Conservation (phyloP, 2,888 invertebrate genomes). For the Lithophane ornitopus region DNA sequence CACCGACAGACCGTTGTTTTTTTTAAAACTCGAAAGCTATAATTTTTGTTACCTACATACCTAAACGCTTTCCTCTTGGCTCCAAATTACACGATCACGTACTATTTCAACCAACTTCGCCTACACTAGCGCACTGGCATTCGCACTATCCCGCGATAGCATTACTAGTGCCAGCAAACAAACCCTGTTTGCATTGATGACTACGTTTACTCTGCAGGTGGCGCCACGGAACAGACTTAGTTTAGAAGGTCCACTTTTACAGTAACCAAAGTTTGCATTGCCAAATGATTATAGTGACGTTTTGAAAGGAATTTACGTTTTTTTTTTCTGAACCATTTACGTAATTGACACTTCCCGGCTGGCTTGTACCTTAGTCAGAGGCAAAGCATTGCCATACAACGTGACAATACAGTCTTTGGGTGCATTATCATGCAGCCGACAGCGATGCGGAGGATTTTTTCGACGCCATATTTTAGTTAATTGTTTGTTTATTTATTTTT, state of each 20-base stretch:
- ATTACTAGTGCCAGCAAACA: conserved; percentile 47
- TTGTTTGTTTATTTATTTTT: too few relatives aligned
- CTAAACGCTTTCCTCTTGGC: conserved; percentile 28
- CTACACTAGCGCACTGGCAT: conserved; percentile 10
- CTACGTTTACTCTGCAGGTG: conserved; percentile 42
- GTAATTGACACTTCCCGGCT: too few relatives aligned
- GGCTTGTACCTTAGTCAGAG: too few relatives aligned
- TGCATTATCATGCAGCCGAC: too few relatives aligned
- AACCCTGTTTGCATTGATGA: conserved; percentile 38
- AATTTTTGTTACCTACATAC: not conserved
- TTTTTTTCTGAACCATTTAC: too few relatives aligned
- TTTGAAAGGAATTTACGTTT: not conserved
- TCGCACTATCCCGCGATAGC: conserved; percentile 40
- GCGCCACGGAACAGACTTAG: not conserved
- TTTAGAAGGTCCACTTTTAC: conserved; percentile 1
- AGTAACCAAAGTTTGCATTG: not conserved
- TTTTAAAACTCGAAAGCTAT: not conserved
- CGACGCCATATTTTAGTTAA: too few relatives aligned
- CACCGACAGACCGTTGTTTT: too few relatives aligned
- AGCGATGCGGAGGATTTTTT: too few relatives aligned
- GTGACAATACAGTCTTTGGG: too few relatives aligned
- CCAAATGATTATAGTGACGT: not conserved
- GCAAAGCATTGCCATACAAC: too few relatives aligned
- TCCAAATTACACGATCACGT: conserved; percentile 26
- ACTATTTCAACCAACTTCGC: conserved; percentile 17